Base-by-base conservation (phyloP, 2,797 vertebrate species). In the Rhinogobio ventralis region DNA sequence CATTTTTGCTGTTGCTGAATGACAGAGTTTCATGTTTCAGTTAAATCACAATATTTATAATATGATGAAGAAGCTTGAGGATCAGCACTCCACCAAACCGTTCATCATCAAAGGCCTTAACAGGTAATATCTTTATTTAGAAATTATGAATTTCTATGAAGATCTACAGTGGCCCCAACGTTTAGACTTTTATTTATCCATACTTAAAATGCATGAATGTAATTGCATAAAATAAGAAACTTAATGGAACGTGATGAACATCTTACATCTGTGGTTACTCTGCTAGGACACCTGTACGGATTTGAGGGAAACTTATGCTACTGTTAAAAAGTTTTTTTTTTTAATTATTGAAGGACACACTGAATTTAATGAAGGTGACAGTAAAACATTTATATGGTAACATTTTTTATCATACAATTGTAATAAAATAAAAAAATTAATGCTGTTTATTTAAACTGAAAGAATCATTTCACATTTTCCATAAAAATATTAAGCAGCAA, bases 31-130 rank as follows among this genome's bases (percentile, higher is more conserved):
- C 36, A 17, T 77, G n/a, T 91, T 87, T 8, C 93, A 99, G 98
- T 94, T 99, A 85, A 99, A 99, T 92, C 95, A 87, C 0, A 96
- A 96, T 51, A 94, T 99, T 53, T 99, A 99, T 53, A 97, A 97
- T 39, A 95, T 98, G 92, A 99, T 99, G 97, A 96, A 96, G 91
- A 97, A 96, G 86, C 92, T 99, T 88, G 98, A 98, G 91, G 96
- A 96, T 87, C 97, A 98, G 69, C 97, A 99, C 93, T 97, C 97
- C 14, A 95, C 95, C 87, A 98, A 97, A 90, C 94, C 96, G 73
- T 98, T 98, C 89, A 96, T 97, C 90, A 89, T 99, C 75, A 99
- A 98, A 91, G 97, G 97, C 7, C 87, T 99, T 13, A 89, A 95
- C 85, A 96, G 96, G 98, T 98, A 60, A 78, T 10, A n/a, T 45